These are phyloP conservation scores for Rhinogobius similis DNA, from an alignment of 2,113 vertebrate genomes.

Conservation along the genomic window DNA sequence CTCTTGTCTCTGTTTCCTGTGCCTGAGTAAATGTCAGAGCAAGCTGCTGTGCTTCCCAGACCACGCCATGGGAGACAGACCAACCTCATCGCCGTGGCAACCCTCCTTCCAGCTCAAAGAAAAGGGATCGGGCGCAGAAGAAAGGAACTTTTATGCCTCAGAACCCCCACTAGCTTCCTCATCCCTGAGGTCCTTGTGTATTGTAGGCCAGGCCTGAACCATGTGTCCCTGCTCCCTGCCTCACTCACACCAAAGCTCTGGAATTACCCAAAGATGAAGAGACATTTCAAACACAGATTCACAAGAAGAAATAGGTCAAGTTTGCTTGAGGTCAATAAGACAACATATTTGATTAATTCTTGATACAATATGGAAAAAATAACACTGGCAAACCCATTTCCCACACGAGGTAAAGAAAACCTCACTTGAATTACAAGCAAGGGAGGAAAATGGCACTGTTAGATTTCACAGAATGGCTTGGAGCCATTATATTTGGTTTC, in stretches of 20 bases:
- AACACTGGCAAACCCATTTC: constrained; percentile 23
- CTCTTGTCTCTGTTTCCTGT: constrained; percentile 62
- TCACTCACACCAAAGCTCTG: constrained; percentile 37
- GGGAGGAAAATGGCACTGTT: constrained; percentile 46
- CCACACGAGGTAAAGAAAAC: constrained; percentile 42
- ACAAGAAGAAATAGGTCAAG: constrained; percentile 26
- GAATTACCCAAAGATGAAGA: constrained; percentile 39
- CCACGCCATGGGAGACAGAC: constrained; percentile 76
- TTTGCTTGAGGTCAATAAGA: constrained; percentile 1
- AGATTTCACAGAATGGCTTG: constrained; percentile 62
- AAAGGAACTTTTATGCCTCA: constrained; percentile 80
- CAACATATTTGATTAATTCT: constrained; percentile 19
- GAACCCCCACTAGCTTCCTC: constrained; percentile 65
- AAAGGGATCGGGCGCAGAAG: constrained; percentile 73
- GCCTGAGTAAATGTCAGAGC: constrained; percentile 81
- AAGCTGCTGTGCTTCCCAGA: constrained; percentile 83
- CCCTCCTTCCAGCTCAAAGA: constrained; percentile 77
- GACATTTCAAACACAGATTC: constrained; percentile 26
- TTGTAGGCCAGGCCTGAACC: constrained; percentile 67
- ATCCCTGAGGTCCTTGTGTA: constrained; percentile 58
- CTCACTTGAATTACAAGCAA: constrained; percentile 46
- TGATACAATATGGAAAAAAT: constrained; percentile 20
- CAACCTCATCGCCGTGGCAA: constrained; percentile 82
- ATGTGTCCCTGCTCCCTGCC: constrained; percentile 78
- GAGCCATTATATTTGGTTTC: constrained; percentile 71